A percentile compares a stretch with the other conserved stretches of the same genome.
Evolutionary conservation across 2,797 vertebrate species (phyloP).

Genomic region (Coracias cyanogaster): DNA sequence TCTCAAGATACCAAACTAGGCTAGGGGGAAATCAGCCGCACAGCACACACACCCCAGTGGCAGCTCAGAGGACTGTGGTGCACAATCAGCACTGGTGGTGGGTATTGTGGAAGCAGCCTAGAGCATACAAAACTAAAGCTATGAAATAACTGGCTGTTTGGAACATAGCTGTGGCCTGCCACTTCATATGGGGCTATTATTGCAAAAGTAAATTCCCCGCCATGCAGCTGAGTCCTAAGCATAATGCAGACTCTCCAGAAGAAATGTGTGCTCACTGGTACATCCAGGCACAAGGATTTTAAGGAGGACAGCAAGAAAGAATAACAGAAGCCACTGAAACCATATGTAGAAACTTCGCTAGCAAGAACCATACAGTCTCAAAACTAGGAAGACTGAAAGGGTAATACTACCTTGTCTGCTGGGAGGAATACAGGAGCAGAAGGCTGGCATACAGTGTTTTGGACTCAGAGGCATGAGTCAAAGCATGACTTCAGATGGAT

Average conservation of each 20-base stretch:
- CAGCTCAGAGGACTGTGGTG: neutral
- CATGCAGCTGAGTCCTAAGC: neutral
- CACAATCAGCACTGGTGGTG: neutral
- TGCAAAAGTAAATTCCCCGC: neutral
- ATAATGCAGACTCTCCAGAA: neutral
- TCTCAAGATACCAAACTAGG: neutral
- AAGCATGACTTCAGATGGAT: neutral
- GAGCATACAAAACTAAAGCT: neutral
- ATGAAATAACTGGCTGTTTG: neutral
- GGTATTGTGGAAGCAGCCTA: neutral
- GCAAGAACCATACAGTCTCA: neutral
- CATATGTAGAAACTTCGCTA: neutral
- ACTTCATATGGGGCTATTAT: neutral
- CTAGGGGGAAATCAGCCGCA: neutral
- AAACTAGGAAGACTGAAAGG: neutral
- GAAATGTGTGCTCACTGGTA: neutral
- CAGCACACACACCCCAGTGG: neutral
- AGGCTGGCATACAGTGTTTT: neutral
- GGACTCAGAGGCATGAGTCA: neutral
- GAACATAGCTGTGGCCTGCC: rapidly evolving
- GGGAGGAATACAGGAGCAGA: neutral
- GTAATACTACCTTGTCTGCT: neutral
- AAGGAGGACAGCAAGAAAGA: neutral
- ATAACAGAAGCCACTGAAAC: neutral
- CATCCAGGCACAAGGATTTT: neutral